These are phyloP conservation scores for Brachyistius frenatus DNA, from an alignment of 2,113 vertebrate species.

Conservation along the genomic window DNA sequence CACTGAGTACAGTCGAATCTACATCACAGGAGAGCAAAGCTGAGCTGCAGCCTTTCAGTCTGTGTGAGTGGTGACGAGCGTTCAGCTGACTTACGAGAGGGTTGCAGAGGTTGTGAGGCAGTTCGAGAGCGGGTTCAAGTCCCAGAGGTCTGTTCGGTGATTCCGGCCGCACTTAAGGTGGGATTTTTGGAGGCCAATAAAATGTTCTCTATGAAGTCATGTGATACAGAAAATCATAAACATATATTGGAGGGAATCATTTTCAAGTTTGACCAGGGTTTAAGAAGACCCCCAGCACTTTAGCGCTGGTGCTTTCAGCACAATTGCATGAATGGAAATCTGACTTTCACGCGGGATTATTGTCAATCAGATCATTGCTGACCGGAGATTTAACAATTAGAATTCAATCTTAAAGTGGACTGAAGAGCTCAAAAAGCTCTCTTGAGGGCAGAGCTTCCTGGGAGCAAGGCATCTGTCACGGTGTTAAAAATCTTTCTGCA, in stretches of 20 bases:
- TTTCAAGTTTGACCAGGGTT: constrained; percentile 7
- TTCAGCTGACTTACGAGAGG: too few species aligned
- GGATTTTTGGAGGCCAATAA: background rate
- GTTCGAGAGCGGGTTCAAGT: too few species aligned
- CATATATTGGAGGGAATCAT: too few species aligned
- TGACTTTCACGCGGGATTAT: constrained; percentile 37
- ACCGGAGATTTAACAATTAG: constrained; percentile 25
- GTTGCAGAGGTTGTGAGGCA: too few species aligned
- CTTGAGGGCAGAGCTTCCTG: background rate
- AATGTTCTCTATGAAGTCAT: background rate
- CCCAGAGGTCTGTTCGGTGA: too few species aligned
- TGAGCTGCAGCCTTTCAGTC: too few species aligned
- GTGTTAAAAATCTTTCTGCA: too few species aligned
- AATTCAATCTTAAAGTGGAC: constrained; percentile 17
- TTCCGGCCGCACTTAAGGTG: too few species aligned
- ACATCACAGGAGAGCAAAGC: too few species aligned
- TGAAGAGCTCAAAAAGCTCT: background rate
- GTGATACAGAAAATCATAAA: background rate
- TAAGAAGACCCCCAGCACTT: background rate
- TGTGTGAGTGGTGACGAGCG: too few species aligned
- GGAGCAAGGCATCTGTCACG: background rate
- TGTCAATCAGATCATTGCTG: constrained; percentile 38
- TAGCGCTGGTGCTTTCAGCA: constrained; percentile 6
- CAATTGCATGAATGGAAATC: constrained; percentile 4
- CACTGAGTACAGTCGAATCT: too few species aligned